These are phyloP conservation scores for Plutomurus gul DNA, from an alignment of 1,140 invertebrate genomes.

Conservation along the genomic window DNA sequence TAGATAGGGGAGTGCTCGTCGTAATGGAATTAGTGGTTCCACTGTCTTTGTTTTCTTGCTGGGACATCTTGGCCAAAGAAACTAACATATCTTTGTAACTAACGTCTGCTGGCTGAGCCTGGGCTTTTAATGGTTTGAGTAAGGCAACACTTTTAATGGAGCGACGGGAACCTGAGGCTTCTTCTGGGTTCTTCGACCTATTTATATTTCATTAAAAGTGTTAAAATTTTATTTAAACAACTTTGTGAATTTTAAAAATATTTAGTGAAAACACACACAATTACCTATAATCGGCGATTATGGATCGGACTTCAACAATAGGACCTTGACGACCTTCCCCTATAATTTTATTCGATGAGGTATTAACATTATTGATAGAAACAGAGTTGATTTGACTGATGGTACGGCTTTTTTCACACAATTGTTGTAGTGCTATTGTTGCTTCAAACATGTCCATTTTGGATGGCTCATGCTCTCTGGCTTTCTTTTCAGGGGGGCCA, in stretches of 20 bases:
- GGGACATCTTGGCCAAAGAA: slow-evolving; percentile 71
- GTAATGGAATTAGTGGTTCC: slow-evolving; percentile 8
- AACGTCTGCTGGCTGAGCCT: slow-evolving; percentile 57
- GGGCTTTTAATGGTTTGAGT: slow-evolving; percentile 57
- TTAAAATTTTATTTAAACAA: slow-evolving; percentile 10
- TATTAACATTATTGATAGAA: slow-evolving; percentile 38
- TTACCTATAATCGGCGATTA: slow-evolving; percentile 79
- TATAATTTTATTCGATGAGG: slow-evolving; percentile 58
- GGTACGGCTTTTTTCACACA: slow-evolving; percentile 42
- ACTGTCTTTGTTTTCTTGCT: slow-evolving; percentile 51
- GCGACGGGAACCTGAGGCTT: slow-evolving; percentile 56
- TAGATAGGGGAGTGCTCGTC: neutral
- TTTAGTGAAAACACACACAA: neutral
- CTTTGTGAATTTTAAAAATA: slow-evolving; percentile 30
- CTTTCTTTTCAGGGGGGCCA: slow-evolving; percentile 33
- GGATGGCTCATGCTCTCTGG: no score
- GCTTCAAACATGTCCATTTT: slow-evolving; percentile 43
- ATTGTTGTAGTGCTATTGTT: slow-evolving; percentile 48
- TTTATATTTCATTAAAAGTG: neutral
- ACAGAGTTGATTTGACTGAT: slow-evolving; percentile 35
- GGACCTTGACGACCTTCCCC: slow-evolving; percentile 72
- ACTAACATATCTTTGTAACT: slow-evolving; percentile 78
- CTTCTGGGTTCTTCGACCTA: slow-evolving; percentile 50
- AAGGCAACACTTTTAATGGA: slow-evolving; percentile 54
- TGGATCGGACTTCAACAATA: slow-evolving; percentile 76